phyloP scores from a whole-genome alignment of 2,797 vertebrate genomes.

The Crenichthys baileyi region DNA sequence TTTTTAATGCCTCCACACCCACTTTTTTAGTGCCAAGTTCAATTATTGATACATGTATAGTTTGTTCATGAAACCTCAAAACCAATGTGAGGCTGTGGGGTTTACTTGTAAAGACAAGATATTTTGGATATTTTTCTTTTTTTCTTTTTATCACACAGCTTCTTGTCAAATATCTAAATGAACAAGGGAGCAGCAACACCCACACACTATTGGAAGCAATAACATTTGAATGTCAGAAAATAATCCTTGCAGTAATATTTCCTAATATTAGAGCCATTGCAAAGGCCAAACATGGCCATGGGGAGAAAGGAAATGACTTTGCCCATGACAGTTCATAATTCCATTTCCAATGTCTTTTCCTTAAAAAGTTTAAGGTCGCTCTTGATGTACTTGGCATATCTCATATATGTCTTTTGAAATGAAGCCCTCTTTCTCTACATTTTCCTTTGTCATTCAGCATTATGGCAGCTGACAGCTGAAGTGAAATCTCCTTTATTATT shows the following conservation, averaged over 20 bases:
- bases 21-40: constrained; percentile 63
- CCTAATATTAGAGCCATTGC: constrained; percentile 78
- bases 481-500: constrained; percentile 69
- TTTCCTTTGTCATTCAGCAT: constrained; percentile 50
- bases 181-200: constrained; percentile 45
- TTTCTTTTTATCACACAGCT: constrained; percentile 23
- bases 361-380: constrained; percentile 77
- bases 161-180: constrained; percentile 51
- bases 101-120: constrained; percentile 36
- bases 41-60: constrained; percentile 75
- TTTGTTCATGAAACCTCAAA: constrained; percentile 42
- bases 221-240: constrained; percentile 85
- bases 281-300: constrained; percentile 78
- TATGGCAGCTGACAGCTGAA: constrained; percentile 65
- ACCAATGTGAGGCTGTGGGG: constrained; percentile 21
- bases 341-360: constrained; percentile 76
- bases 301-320: constrained; percentile 76
- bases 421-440: constrained; percentile 34
- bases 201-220: constrained; percentile 65
- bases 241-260: constrained; percentile 80
- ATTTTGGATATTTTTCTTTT: neutral
- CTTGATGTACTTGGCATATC: constrained; percentile 61
- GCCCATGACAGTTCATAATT: constrained; percentile 79
- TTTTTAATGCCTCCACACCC: constrained; percentile 63
- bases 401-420: constrained; percentile 64